Percentiles rank a stretch among this genome's conserved stretches.
Conservation (phyloP, 2,113 vertebrate genomes). For the Chamaetylas fuelleborni region DNA sequence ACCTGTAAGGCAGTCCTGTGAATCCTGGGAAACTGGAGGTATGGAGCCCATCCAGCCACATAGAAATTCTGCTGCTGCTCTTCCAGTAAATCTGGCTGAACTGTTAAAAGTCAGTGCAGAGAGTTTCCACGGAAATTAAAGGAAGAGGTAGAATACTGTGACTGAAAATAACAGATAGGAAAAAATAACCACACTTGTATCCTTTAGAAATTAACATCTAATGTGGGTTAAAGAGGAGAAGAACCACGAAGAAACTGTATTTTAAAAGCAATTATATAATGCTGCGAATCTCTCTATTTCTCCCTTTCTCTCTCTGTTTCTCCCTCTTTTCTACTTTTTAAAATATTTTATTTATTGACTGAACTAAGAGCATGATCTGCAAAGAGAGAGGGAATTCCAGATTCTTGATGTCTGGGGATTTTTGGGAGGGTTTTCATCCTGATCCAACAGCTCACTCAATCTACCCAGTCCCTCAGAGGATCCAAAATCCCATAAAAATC, state of each 20-base stretch:
- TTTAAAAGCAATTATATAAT: not conserved
- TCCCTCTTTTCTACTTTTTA: not conserved
- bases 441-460: not conserved
- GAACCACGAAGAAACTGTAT: not conserved
- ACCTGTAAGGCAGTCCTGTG: not conserved
- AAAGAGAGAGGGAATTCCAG: not conserved
- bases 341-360: not conserved
- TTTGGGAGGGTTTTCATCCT: not conserved
- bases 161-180: not conserved
- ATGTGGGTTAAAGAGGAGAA: not conserved
- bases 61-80: not conserved
- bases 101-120: not conserved
- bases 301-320: not conserved
- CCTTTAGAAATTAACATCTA: not conserved
- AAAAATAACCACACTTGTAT: not conserved
- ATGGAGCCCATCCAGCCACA: not conserved
- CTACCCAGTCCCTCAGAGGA: accelerated
- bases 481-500: not conserved
- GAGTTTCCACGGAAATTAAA: not conserved
- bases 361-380: not conserved
- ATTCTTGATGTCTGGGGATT: not conserved
- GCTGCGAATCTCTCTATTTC: not conserved
- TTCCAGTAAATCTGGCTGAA: not conserved
- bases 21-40: not conserved
- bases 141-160: not conserved